A percentile compares a stretch with the other conserved stretches of the same genome.
Evolutionary conservation across 2,888 invertebrate species (phyloP).

Genomic region (Zaprionus lineosus): DNA sequence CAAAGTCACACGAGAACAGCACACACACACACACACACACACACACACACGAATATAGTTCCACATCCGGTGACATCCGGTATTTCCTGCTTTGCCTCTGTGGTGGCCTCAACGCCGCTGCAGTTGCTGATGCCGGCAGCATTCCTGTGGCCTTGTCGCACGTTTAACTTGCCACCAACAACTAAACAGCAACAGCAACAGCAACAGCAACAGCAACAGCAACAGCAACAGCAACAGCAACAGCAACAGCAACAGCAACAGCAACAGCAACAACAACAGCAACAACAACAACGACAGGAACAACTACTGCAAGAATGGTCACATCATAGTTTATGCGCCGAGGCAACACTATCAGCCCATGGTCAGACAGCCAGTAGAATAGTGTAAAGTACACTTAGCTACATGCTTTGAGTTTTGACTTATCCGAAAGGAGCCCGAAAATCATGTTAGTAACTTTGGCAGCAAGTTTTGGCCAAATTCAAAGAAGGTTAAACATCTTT

Average conservation of each 20-base stretch:
- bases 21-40: no score
- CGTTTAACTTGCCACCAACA: slow-evolving; percentile 60
- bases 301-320: slow-evolving; percentile 41
- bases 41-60: no score
- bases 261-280: no score
- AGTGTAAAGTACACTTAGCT: neutral
- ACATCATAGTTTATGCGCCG: slow-evolving; percentile 66
- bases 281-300: slow-evolving; percentile 29
- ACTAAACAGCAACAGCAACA: slow-evolving; percentile 38
- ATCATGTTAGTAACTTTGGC: no score
- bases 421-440: no score
- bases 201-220: slow-evolving; percentile 29
- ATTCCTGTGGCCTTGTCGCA: slow-evolving; percentile 74
- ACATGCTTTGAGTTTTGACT: no score
- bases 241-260: slow-evolving; percentile 48
- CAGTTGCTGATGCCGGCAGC: slow-evolving; percentile 43
- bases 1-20: slow-evolving; percentile 69
- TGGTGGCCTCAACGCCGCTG: slow-evolving; percentile 17
- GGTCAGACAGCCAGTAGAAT: slow-evolving; percentile 25
- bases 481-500: no score
- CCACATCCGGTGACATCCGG: slow-evolving; percentile 76
- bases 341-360: slow-evolving; percentile 63
- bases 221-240: slow-evolving; percentile 52
- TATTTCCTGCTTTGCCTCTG: slow-evolving; percentile 61
- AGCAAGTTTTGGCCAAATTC: no score